Evolutionary conservation across 2,113 vertebrate genomes (phyloP).

Genomic region (Dermatemys mawii): DNA sequence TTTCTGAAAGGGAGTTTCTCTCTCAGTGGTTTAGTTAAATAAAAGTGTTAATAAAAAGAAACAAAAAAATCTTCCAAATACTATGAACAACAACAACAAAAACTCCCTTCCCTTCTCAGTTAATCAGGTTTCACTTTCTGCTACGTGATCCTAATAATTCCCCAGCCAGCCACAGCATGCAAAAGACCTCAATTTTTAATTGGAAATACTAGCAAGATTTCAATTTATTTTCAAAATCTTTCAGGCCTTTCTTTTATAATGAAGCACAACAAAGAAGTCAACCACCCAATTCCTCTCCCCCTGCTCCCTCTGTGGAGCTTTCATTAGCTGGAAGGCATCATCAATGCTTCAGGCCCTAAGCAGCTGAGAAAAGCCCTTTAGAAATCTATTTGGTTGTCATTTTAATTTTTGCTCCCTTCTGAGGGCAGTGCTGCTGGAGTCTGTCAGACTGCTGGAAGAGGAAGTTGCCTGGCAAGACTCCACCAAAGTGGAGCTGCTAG

Average conservation of each 20-base stretch:
- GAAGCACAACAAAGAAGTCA: background rate
- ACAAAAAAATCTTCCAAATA: background rate
- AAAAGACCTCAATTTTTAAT: rapidly evolving
- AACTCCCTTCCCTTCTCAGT: background rate
- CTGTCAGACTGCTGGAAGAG: constrained; percentile 71
- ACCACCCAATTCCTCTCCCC: rapidly evolving
- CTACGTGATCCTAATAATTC: background rate
- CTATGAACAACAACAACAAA: background rate
- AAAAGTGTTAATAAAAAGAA: background rate
- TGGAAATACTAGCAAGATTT: background rate
- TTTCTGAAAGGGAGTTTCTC: background rate
- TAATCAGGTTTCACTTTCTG: background rate
- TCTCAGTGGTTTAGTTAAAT: background rate
- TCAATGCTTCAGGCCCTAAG: background rate
- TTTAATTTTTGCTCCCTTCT: constrained; percentile 51
- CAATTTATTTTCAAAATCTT: background rate
- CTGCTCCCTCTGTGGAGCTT: no score
- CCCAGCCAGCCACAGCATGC: rapidly evolving
- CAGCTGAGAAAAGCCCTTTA: rapidly evolving
- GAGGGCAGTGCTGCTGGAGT: constrained; percentile 67
- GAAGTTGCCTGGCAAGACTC: constrained; percentile 80
- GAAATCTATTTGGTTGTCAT: constrained; percentile 8
- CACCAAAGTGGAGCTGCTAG: constrained; percentile 81
- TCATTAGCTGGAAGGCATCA: rapidly evolving
- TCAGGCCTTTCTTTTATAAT: background rate